A percentile compares a stretch with the other conserved stretches of the same genome.
These are phyloP conservation scores for Elegia similella DNA, from an alignment of 2,888 invertebrate genomes.

Conservation along the genomic window DNA sequence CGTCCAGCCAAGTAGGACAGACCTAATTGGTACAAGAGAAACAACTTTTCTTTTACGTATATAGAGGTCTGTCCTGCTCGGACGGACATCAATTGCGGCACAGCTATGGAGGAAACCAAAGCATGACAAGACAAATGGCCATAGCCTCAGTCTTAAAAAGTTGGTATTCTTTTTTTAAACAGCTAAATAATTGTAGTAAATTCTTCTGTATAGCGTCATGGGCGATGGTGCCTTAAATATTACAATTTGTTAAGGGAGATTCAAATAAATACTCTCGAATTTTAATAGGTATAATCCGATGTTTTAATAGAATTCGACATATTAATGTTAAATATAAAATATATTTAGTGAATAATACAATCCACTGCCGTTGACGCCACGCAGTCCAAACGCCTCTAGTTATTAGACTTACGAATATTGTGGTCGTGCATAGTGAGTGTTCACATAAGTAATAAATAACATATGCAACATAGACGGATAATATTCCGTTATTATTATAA, in stretches of 20 bases:
- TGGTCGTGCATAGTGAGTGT: conserved; percentile 55
- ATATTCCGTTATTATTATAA: neutral
- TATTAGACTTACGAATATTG: conserved; percentile 39
- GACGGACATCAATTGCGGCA: too few species aligned
- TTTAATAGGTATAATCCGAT: neutral
- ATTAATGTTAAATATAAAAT: conserved; percentile 11
- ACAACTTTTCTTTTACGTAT: too few species aligned
- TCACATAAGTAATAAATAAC: conserved; percentile 34
- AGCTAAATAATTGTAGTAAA: neutral
- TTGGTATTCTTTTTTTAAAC: too few species aligned
- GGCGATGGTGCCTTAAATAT: neutral
- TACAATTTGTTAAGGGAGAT: neutral
- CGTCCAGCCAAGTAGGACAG: too few species aligned
- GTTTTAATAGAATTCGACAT: neutral
- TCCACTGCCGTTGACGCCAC: conserved; percentile 30
- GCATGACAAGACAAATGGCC: too few species aligned
- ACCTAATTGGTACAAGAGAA: too few species aligned
- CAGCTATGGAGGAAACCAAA: too few species aligned
- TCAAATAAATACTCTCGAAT: neutral
- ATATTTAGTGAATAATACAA: conserved; percentile 18
- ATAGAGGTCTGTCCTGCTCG: too few species aligned
- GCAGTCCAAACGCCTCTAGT: conserved; percentile 40
- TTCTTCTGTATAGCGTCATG: neutral
- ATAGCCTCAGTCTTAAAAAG: too few species aligned
- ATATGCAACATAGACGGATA: conserved; percentile 1